Base-by-base conservation (phyloP, 2,888 invertebrate genomes). In the Macrophya annulata region DNA sequence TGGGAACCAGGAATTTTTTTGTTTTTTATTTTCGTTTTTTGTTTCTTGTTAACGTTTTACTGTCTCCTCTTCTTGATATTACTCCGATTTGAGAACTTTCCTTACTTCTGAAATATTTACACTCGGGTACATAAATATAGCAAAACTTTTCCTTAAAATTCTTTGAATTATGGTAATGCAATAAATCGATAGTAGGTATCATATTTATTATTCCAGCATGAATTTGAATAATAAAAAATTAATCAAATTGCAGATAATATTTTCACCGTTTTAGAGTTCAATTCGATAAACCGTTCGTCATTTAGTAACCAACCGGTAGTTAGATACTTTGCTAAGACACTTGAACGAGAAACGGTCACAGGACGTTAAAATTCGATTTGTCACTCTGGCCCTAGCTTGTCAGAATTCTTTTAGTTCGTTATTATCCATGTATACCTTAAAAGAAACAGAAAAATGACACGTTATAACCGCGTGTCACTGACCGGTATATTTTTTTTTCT, bases 391-490 rank as follows among this genome's bases (percentile, higher is more conserved):
- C 37, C 77, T n/a, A n/a, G n/a, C n/a, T 77, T 77, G 51, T 51
- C 48, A 31, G 45, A 4, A 74, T 43, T 74, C 72, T 74, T 45
- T 31, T 37, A 17, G 37, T 51, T 77, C 48, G 1, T 31, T 17
- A 77, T 77, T 77, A 77, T 77, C 31, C 31, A 31, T 31, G 31
- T 31, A 31, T 31, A 31, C 31, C 51, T 77, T n/a, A n/a, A 55
- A 8, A 45, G 15, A 8, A 77, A 37, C 9, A 43, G 77, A 77
- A 77, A 76, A 55, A 77, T 59, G 77, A 51, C 81, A 45, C 45
- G 62, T 81, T 59, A 43, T 12, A 62, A 81, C 85, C 48, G 55
- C 85, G 79, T 82, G 85, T 85, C 79, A 82, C 68, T 85, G 76
- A 79, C 85, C 85, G 81, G 15, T 12, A 62, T n/a, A n/a, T n/a